These are phyloP conservation scores for Heliconius congener DNA, from an alignment of 1,140 invertebrate species.

Conservation along the genomic window DNA sequence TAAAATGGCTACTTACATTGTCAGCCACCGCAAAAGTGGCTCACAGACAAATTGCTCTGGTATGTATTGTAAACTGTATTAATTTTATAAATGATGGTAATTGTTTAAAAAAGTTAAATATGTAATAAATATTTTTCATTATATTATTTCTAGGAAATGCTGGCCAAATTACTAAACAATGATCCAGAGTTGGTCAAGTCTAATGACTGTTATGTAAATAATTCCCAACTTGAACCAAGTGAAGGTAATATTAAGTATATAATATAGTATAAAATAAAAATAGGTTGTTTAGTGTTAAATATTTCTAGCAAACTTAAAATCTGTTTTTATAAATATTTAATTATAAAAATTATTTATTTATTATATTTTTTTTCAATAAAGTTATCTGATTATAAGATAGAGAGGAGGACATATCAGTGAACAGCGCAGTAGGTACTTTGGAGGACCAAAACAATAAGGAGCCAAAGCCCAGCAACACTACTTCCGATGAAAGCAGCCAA, in stretches of 20 bases:
- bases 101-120: too few species aligned
- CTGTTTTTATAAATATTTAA: too few species aligned
- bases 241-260: background rate
- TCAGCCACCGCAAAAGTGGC: constrained; percentile 62
- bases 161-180: constrained; percentile 54
- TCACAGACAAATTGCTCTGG: constrained; percentile 70
- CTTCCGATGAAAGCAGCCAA: constrained; percentile 3
- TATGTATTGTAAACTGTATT: constrained; percentile 38
- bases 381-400: background rate
- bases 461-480: background rate
- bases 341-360: background rate
- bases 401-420: background rate
- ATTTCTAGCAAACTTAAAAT: too few species aligned
- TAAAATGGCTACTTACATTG: constrained; percentile 72
- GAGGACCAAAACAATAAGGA: background rate
- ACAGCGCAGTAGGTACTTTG: background rate
- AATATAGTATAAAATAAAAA: too few species aligned
- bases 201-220: constrained; percentile 21
- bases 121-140: background rate
- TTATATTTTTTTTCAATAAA: background rate
- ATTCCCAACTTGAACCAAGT: background rate
- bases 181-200: constrained; percentile 49
- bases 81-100: too few species aligned
- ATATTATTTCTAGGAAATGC: constrained; percentile 48
- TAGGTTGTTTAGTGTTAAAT: too few species aligned